Percentiles rank a stretch among this genome's conserved stretches.
These are phyloP conservation scores for Lysandra bellargus DNA, from an alignment of 2,888 invertebrate species.

Conservation along the genomic window DNA sequence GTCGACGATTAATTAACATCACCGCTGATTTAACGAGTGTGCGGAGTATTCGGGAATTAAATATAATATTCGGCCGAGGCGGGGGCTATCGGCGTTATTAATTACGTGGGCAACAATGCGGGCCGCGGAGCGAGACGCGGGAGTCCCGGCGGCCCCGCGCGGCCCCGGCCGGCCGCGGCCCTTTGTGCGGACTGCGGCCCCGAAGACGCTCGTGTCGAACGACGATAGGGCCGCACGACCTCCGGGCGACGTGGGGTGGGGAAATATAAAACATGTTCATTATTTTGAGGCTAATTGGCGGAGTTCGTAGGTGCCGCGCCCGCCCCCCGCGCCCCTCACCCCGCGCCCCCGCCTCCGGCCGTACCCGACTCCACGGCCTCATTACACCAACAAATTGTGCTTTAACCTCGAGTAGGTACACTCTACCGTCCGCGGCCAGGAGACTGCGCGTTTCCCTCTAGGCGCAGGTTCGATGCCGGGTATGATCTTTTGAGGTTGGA, in stretches of 20 bases:
- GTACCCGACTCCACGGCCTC: conserved; percentile 70
- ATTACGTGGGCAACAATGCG: conserved; percentile 46
- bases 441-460: too few relatives aligned
- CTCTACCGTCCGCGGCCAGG: background rate
- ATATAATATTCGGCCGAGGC: conserved; percentile 31
- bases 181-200: conserved; percentile 61
- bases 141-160: conserved; percentile 1
- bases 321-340: conserved; percentile 54
- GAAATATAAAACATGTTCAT: conserved; percentile 81
- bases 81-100: conserved; percentile 33
- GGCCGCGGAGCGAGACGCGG: conserved; percentile 43
- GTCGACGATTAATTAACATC: background rate
- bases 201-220: conserved; percentile 61
- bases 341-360: conserved; percentile 60
- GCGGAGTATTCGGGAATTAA: conserved; percentile 11
- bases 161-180: conserved; percentile 51
- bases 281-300: conserved; percentile 81
- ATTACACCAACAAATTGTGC: conserved; percentile 68
- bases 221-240: conserved; percentile 66
- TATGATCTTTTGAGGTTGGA: background rate
- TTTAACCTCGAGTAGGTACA: conserved; percentile 71
- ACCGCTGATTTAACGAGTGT: conserved; percentile 13
- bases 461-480: too few relatives aligned
- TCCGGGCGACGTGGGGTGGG: conserved; percentile 76
- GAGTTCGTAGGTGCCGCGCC: conserved; percentile 74